Conservation (phyloP, 2,797 vertebrate species). For the Intellagama lesueurii region DNA sequence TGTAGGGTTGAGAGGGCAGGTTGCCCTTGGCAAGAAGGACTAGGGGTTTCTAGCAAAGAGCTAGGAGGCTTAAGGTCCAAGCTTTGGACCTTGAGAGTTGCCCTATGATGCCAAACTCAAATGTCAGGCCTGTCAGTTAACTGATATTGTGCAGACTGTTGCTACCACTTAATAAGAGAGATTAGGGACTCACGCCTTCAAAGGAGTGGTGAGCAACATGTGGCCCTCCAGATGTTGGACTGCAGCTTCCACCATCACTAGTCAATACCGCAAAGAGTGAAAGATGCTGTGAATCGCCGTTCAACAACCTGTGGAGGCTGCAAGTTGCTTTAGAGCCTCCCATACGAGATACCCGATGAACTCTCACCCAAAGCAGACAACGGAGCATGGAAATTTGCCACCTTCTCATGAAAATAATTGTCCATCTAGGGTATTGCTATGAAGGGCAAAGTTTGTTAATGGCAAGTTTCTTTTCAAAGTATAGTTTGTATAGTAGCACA, state of each 20-base stretch:
- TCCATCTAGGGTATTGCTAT: slow-evolving; percentile 15
- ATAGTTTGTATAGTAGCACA: not conserved
- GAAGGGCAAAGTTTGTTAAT: not conserved
- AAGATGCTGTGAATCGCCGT: not conserved
- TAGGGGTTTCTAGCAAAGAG: too few relatives aligned
- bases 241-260: not conserved
- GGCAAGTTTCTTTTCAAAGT: not conserved
- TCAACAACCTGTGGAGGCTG: not conserved
- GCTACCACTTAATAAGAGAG: not conserved
- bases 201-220: not conserved
- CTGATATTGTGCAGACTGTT: not conserved
- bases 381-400: not conserved
- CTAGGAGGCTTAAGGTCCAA: not conserved
- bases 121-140: not conserved
- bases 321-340: not conserved
- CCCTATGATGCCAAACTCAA: not conserved
- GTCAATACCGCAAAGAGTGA: not conserved
- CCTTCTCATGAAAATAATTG: slow-evolving; percentile 19
- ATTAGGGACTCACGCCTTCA: not conserved
- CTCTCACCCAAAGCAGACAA: not conserved
- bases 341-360: not conserved
- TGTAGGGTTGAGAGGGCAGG: too few relatives aligned
- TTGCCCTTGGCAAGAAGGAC: too few relatives aligned
- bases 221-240: not conserved
- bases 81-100: too few relatives aligned